These are phyloP conservation scores for Dicaeum eximium DNA, from an alignment of 2,113 vertebrate genomes.

Conservation along the genomic window DNA sequence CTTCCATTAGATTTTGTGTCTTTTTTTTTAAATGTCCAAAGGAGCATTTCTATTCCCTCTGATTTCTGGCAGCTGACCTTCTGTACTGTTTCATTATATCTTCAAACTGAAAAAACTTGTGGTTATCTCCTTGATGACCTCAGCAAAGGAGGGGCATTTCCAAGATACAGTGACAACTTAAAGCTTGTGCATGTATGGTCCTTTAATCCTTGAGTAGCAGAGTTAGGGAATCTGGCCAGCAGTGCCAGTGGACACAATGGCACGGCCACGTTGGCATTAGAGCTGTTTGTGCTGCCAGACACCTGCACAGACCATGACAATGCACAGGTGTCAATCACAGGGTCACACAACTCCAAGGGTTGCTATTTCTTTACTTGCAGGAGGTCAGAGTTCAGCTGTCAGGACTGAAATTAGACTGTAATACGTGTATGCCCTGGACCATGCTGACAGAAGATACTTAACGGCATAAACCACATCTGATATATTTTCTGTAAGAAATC, in stretches of 20 bases:
- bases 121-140: background rate
- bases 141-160: background rate
- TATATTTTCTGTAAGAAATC: background rate
- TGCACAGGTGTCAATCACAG: background rate
- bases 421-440: background rate
- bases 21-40: background rate
- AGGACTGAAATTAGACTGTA: background rate
- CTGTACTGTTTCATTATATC: background rate
- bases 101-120: background rate
- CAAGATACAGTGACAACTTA: background rate
- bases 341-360: background rate
- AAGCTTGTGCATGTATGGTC: background rate
- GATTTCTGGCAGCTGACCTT: background rate
- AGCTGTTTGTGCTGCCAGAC: background rate
- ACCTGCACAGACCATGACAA: background rate
- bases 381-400: background rate
- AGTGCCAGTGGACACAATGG: background rate
- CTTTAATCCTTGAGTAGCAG: background rate
- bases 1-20: background rate
- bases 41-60: background rate
- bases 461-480: background rate
- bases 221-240: background rate
- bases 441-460: background rate
- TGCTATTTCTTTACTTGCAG: background rate
- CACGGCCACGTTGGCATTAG: background rate